These are phyloP conservation scores for Anguilla japonica DNA, from an alignment of 2,113 vertebrate genomes.

Conservation along the genomic window DNA sequence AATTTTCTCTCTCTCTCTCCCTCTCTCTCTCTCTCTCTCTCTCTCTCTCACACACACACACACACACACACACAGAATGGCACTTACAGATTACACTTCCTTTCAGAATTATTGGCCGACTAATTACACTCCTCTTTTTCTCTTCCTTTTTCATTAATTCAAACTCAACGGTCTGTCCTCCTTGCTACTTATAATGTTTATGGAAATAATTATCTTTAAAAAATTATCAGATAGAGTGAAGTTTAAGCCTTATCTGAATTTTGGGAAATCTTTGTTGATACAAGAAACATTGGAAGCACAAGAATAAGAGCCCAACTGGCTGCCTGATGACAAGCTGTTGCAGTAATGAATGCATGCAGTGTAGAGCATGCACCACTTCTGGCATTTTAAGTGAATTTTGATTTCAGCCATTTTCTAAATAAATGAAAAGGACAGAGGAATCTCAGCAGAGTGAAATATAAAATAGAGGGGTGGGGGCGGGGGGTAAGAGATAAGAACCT, in stretches of 20 bases:
- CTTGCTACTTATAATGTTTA: not conserved
- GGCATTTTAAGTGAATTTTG: conserved; percentile 58
- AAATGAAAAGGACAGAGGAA: not conserved
- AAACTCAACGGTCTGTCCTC: too few species aligned
- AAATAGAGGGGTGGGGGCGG: conserved; percentile 1
- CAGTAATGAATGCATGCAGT: conserved; percentile 50
- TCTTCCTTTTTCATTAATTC: not conserved
- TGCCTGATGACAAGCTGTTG: conserved; percentile 31
- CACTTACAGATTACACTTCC: not conserved
- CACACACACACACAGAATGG: not conserved
- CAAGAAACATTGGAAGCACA: not conserved
- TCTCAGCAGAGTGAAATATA: not conserved
- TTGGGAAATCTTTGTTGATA: conserved; percentile 4
- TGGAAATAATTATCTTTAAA: not conserved
- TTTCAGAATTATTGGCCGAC: not conserved
- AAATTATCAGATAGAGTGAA: not conserved
- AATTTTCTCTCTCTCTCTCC: too few species aligned
- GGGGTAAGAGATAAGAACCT: conserved; percentile 23
- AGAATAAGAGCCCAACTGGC: not conserved
- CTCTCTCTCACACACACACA: too few species aligned
- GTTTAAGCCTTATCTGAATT: not conserved
- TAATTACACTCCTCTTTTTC: not conserved
- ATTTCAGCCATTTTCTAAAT: conserved; percentile 37
- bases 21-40: too few species aligned
- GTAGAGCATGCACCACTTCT: conserved; percentile 31